Evolutionary conservation across 2,888 invertebrate species (phyloP), one percentile per base, ranked within the genome.

Genomic region (Temnothorax ravouxi): DNA sequence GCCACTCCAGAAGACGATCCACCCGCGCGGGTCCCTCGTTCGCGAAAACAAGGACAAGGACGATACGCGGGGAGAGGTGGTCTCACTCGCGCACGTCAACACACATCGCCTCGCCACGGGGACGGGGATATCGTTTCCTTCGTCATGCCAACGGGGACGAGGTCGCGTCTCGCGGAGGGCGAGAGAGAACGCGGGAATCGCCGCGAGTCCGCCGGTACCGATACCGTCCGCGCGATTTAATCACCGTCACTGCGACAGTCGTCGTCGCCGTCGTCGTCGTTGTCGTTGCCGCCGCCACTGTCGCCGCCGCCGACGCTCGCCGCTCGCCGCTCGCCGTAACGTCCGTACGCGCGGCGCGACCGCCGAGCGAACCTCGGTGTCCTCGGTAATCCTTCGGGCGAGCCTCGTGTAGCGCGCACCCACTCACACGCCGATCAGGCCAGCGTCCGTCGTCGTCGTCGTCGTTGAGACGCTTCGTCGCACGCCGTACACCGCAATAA

Each of bases 71-170:
- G 77, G 38, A 41, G 25, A 61, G 41, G 52, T 41, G 15, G 21
- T 13, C 34, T 34, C 54, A 66, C 81, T 82, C 82, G 84, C 75
- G 67, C 84, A 89, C 88, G 79, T 84, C 88, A 84, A 86, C 67
- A 80, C 89, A 89, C 89, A 88, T 84, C 29, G 88, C 52, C 61
- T 80, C 61, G 61, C 50, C 29, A 72, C 75, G 72, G 38, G 47
- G 76, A 84, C 41, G 8, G 18, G 3, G 34, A 47, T 82, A 75
- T 71, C 88, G 79, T 84, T 80, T 81, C 71, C 74, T 77, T 77
- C 89, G 72, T 86, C 86, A 79, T 86, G 67, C 77, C 88, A 86
- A 50, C 66, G 54, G 71, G 25, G 18, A 47, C 15, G 71, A 69
- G 38, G 9, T 3, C 11, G 13, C 47, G 56, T 47, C 38, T 34